Evolutionary conservation across 2,888 invertebrate genomes (phyloP).

Genomic region (Stenchaetothrips biformis): DNA sequence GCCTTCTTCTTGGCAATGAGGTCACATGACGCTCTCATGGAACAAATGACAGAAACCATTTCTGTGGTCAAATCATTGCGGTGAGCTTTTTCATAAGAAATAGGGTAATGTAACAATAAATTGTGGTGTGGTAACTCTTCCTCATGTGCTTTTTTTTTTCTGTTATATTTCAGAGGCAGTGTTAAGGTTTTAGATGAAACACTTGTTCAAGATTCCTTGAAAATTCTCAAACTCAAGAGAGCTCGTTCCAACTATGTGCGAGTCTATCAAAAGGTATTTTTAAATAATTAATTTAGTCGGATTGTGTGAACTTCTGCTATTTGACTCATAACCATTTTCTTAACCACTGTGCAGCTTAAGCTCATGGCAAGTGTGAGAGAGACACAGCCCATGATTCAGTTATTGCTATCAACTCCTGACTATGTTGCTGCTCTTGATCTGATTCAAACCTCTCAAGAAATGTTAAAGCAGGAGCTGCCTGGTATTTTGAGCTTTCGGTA

Average conservation of each 20-base stretch:
- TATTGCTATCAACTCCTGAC: conserved; percentile 88
- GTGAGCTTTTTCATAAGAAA: conserved; percentile 36
- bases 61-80: conserved; percentile 68
- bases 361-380: conserved; percentile 94
- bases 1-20: conserved; percentile 98
- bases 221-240: conserved; percentile 55
- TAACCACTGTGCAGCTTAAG: conserved; percentile 54
- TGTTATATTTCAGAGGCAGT: conserved; percentile 52
- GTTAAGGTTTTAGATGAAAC: conserved; percentile 72
- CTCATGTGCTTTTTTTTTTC: conserved; percentile 23
- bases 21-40: conserved; percentile 95
- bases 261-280: conserved; percentile 42
- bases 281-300: neutral
- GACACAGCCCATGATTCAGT: conserved; percentile 95
- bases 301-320: neutral
- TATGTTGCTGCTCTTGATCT: conserved; percentile 96
- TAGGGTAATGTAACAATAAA: conserved; percentile 28
- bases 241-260: conserved; percentile 40
- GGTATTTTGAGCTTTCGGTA: conserved; percentile 87
- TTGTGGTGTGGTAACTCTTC: neutral
- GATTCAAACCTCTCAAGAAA: conserved; percentile 93
- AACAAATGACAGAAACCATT: conserved; percentile 81
- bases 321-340: conserved; percentile 17
- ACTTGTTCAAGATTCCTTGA: conserved; percentile 73
- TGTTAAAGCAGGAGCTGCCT: conserved; percentile 80